Conservation (phyloP, 2,113 vertebrate genomes). For the Oxyruncus cristatus region DNA sequence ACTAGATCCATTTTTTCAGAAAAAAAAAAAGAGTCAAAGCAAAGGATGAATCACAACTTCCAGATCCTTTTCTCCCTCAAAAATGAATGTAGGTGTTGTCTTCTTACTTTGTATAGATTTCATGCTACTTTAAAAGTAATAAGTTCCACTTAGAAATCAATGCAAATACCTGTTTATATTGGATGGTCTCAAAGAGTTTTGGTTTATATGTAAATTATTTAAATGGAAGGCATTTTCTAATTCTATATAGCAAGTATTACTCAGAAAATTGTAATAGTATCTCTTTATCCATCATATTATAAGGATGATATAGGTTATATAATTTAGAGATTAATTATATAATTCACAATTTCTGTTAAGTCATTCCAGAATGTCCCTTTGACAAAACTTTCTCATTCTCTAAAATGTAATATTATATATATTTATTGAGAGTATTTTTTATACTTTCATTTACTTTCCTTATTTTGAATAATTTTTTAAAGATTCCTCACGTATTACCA, state of each 20-base stretch:
- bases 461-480: not conserved
- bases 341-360: not conserved
- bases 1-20: not conserved
- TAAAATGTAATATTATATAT: not conserved
- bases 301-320: not conserved
- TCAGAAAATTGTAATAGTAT: not conserved
- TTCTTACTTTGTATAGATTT: not conserved
- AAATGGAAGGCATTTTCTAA: not conserved
- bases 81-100: not conserved
- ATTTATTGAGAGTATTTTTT: not conserved
- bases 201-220: not conserved
- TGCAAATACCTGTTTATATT: not conserved
- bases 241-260: not conserved
- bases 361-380: not conserved
- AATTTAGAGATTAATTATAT: not conserved
- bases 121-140: not conserved
- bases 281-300: not conserved
- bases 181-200: not conserved
- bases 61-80: not conserved
- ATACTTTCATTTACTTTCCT: not conserved
- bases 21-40: accelerated
- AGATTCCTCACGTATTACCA: not conserved
- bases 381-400: not conserved
- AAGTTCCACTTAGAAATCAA: not conserved
- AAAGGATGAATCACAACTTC: not conserved